Evolutionary conservation across 2,888 invertebrate species (phyloP), one percentile per base, ranked within the genome.

Genomic region (Lumbricus terrestris): DNA sequence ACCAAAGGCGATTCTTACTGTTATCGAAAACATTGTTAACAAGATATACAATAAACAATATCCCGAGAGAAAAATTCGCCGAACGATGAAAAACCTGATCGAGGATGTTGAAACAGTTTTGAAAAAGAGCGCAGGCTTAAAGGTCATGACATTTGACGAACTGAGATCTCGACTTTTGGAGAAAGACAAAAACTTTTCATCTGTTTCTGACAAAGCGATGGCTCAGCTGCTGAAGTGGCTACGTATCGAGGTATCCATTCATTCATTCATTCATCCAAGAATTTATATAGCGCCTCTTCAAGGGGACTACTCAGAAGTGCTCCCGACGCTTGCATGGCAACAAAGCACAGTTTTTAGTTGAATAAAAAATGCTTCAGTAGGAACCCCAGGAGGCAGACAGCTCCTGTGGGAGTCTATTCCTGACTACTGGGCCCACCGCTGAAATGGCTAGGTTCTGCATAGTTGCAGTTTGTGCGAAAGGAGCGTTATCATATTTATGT

Each of bases 71-170:
- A 37, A 85, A 37, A 23, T 37, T 85, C 85, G 85, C 85, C 18
- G 23, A 34, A 85, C 35, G 35, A 85, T 85, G 85, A 34, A 23
- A 23, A 35, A 85, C n/a, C 35, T 85, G 23, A 85, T 85, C 35
- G 20, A 85, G 20, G 37, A 85, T 35, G 85, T 85, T 85, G 85
- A 33, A 34, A 85, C 23, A 4, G 85, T 85, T 37, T 34, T 85
- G 37, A 37, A 85, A 85, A 35, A 34, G 37, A 85, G 37, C 8
- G 37, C 23, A 33, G 85, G n/a, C 85, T 6, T 34, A 35, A 85
- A 85, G 37, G 23, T 85, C 85, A 35, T 85, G 85, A 85, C 85
- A 85, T 85, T 85, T 85, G 85, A 85, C 6, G 85, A 85, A 37
- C 34, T 85, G 85, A 85, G 85, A 34, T 37, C n/a, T 23, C 34